phyloP scores from a whole-genome alignment of 1,140 invertebrate genomes.

The Formica exsecta region DNA sequence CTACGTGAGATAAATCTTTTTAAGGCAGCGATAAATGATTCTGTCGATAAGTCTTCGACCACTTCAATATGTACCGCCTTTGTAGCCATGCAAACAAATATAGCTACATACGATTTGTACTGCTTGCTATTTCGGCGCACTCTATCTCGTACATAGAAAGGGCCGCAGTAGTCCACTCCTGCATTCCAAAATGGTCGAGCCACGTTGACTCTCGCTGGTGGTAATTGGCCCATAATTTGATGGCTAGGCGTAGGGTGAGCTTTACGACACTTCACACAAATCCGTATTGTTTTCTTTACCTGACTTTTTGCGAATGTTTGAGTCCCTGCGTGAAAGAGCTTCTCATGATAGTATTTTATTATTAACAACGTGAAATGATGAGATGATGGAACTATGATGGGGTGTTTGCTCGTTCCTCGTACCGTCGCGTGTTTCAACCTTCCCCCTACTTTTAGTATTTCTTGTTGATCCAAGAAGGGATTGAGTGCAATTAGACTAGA shows the following conservation, averaged over 20 bases:
- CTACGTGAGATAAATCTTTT: not conserved
- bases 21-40: not conserved
- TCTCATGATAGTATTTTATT: not conserved
- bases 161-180: conserved; percentile 21
- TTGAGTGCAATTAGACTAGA: not conserved
- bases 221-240: conserved; percentile 2
- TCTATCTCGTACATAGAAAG: not conserved
- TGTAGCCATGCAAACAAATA: not conserved
- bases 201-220: not conserved
- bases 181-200: not conserved
- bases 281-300: not conserved
- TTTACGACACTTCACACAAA: not conserved
- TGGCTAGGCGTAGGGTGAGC: not conserved
- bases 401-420: not conserved
- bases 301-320: not conserved
- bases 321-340: not conserved
- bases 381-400: not conserved
- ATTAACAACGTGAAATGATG: not conserved
- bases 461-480: not conserved
- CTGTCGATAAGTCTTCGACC: not conserved
- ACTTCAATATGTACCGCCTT: conserved; percentile 38
- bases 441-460: not conserved
- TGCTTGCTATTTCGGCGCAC: not conserved
- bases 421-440: not conserved
- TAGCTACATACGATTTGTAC: not conserved